Conservation (phyloP, 2,113 vertebrate genomes). For the Microcebus ravelobensis region DNA sequence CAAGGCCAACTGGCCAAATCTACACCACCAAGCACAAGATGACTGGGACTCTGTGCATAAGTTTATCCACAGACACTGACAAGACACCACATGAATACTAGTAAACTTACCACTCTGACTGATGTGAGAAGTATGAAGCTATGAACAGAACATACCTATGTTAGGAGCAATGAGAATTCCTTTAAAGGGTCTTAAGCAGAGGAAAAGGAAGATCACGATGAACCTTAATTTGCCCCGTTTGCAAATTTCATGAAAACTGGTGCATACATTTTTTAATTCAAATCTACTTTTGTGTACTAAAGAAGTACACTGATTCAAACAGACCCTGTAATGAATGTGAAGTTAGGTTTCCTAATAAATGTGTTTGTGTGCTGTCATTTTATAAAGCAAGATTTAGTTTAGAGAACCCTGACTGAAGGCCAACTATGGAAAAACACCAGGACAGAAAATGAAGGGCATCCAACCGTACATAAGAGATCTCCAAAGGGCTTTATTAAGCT, state of each 20-base stretch:
- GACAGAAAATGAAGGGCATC: no score
- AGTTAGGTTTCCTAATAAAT: background rate
- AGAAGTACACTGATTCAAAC: background rate
- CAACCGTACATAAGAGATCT: background rate
- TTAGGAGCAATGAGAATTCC: background rate
- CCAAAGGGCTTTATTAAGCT: background rate
- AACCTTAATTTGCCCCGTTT: background rate
- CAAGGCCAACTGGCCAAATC: background rate
- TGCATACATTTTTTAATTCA: background rate
- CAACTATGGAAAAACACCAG: background rate
- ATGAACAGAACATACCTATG: background rate
- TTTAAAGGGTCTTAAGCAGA: rapidly evolving
- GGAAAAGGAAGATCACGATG: background rate
- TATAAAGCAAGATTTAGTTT: background rate
- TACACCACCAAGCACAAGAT: background rate
- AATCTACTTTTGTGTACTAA: background rate
- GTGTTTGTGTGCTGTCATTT: background rate
- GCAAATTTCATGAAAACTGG: background rate
- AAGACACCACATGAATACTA: rapidly evolving
- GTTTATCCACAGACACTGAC: background rate
- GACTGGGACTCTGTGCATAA: background rate
- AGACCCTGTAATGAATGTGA: background rate
- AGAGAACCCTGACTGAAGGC: background rate
- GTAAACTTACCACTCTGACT: background rate
- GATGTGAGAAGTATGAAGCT: rapidly evolving